Percentiles rank a stretch among this genome's conserved stretches.
Evolutionary conservation across 2,113 vertebrate genomes (phyloP).

Genomic region (Cryptomyrus ogoouensis): DNA sequence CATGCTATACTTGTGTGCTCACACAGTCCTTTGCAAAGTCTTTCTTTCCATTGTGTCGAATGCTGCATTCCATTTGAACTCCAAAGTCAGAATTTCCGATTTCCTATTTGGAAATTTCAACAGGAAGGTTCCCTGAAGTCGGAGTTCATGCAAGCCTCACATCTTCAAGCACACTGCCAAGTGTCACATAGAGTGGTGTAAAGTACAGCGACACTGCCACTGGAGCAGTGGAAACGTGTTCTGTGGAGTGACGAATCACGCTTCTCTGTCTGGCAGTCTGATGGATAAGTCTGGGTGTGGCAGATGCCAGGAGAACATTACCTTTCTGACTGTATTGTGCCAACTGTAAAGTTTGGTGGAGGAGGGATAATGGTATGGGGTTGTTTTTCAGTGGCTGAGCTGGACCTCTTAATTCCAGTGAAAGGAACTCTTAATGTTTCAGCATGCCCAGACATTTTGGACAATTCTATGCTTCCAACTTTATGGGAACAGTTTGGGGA

Average conservation of each 20-base stretch:
- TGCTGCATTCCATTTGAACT: background rate
- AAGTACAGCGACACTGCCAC: background rate
- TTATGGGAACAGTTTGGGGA: background rate
- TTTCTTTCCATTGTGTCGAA: background rate
- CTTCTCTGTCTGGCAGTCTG: background rate
- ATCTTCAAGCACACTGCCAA: background rate
- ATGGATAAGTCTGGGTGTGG: background rate
- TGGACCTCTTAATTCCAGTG: background rate
- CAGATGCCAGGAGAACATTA: background rate
- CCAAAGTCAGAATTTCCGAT: background rate
- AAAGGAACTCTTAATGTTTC: background rate
- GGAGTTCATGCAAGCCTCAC: background rate
- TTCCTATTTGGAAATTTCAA: background rate
- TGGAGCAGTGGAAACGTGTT: background rate
- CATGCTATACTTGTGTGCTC: background rate
- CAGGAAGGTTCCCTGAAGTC: background rate
- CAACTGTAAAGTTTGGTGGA: background rate
- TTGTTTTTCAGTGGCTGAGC: background rate
- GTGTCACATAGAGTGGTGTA: background rate
- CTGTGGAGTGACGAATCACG: background rate
- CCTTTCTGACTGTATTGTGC: background rate
- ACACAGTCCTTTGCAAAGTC: background rate
- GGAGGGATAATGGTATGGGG: background rate
- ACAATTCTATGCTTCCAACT: background rate
- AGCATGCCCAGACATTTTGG: background rate